Conservation (phyloP, 2,888 invertebrate genomes). For the Apantesis nais region DNA sequence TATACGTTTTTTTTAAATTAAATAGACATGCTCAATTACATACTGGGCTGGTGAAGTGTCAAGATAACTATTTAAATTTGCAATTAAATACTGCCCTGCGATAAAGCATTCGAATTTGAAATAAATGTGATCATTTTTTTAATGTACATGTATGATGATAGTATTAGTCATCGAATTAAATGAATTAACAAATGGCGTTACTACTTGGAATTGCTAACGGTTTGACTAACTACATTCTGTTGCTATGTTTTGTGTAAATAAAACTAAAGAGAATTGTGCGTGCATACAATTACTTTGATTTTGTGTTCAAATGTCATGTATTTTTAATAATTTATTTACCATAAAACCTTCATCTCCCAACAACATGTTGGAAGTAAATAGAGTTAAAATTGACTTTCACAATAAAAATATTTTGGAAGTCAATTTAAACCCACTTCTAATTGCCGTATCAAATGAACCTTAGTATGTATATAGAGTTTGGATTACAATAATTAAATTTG, state of each 20-base stretch:
- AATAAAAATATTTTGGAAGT: neutral
- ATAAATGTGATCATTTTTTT: conserved; percentile 23
- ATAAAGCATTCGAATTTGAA: conserved; percentile 32
- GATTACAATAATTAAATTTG: too few species aligned
- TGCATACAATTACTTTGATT: conserved; percentile 59
- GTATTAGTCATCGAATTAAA: conserved; percentile 22
- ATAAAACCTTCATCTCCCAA: neutral
- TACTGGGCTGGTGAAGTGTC: conserved; percentile 20
- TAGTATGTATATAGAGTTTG: neutral
- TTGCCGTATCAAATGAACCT: neutral
- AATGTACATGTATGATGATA: conserved; percentile 20
- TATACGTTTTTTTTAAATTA: conserved; percentile 31
- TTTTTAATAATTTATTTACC: neutral
- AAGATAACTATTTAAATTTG: conserved; percentile 24
- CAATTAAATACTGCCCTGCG: conserved; percentile 18
- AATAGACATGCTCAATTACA: conserved; percentile 41
- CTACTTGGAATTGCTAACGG: conserved; percentile 16
- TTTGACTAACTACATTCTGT: conserved; percentile 31
- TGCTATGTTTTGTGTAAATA: conserved; percentile 36
- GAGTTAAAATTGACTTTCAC: neutral
- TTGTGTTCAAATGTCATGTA: conserved; percentile 29
- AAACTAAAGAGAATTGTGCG: conserved; percentile 51
- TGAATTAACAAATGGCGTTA: conserved; percentile 30
- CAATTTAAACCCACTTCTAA: neutral
- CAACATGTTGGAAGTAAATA: neutral